Evolutionary conservation across 2,888 invertebrate species (phyloP), one percentile per base, ranked within the genome.

Genomic region (Phyto melanocephala): DNA sequence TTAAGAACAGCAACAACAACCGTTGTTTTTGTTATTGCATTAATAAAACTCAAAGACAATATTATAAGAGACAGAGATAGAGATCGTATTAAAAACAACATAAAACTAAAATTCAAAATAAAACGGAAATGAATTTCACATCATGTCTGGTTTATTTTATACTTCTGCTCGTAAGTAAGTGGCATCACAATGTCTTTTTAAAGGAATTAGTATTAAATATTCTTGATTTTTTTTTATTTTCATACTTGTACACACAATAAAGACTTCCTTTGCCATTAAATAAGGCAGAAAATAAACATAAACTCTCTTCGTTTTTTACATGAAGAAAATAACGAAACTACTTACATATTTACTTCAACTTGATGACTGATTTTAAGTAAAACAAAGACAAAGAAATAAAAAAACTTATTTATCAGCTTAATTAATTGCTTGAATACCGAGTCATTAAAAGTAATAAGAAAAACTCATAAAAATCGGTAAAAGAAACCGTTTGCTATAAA

Each of bases 71-170:
- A 6, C 7, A 22, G 54, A 42, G 45, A 62, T 37, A 63, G 65
- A 71, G 71, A 79, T 82, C 71, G 72, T 40, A 28, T 58, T 40
- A 63, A 74, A 74, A 74, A 13, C 0, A 17, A 75, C 63, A 54
- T 62, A 72, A 60, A 77, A 81, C 40, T 62, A 72, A 77, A 20
- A 79, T 75, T 82, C 71, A 65, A 79, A 82, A 54, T 82, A 76
- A 82, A 82, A 82, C 79, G 82, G 82, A 82, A 79, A 82, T 79
- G 67, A 79, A 82, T 74, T 78, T 82, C 70, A 78, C 78, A 70
- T 58, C 58, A 67, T 74, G 78, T 71, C 75, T 79, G 79, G 58
- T 62, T 71, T 60, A 75, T 79, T 67, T 75, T 75, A 71, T 50
- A 60, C 62, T 67, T 35, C 8, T 50, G 28, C 45, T 74, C 54